Conservation (phyloP, 2,888 invertebrate genomes). For the Pyrochroa serraticornis region DNA sequence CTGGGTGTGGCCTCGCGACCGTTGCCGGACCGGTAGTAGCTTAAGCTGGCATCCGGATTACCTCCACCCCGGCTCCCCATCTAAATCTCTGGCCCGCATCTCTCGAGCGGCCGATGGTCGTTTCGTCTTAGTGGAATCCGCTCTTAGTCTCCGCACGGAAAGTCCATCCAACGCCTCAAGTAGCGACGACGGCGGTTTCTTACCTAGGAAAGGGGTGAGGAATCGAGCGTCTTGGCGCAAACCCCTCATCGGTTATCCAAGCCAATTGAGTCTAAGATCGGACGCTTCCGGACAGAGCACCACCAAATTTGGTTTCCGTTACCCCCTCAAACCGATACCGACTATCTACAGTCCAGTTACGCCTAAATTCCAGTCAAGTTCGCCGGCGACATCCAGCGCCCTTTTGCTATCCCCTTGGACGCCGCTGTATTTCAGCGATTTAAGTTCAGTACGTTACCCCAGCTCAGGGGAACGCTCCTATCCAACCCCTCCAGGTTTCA, state of each 20-base stretch:
- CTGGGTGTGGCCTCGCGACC: conserved; percentile 79
- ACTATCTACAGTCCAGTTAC: conserved; percentile 58
- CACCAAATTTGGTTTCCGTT: conserved; percentile 47
- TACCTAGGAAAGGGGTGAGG: conserved; percentile 63
- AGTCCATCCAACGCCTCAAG: conserved; percentile 61
- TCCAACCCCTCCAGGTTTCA: conserved; percentile 75
- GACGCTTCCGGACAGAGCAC: conserved; percentile 66
- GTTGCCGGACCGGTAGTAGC: conserved; percentile 64
- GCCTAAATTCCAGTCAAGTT: conserved; percentile 68
- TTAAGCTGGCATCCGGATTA: conserved; percentile 57
- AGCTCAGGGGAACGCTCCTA: conserved; percentile 76
- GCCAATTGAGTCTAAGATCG: conserved; percentile 68
- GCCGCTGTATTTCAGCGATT: conserved; percentile 81
- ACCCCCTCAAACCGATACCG: conserved; percentile 51
- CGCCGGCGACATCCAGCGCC: conserved; percentile 69
- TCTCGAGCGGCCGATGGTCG: conserved; percentile 77
- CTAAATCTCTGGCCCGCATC: conserved; percentile 67
- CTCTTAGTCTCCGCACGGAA: conserved; percentile 63
- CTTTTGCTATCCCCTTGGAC: conserved; percentile 69
- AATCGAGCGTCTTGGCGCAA: conserved; percentile 69
- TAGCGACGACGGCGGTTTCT: conserved; percentile 86
- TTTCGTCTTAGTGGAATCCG: conserved; percentile 68
- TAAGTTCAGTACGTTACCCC: conserved; percentile 83
- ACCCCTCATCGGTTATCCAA: conserved; percentile 69
- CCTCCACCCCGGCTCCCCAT: conserved; percentile 51